Evolutionary conservation across 2,797 vertebrate genomes (phyloP).

Genomic region (Sciurus carolinensis): DNA sequence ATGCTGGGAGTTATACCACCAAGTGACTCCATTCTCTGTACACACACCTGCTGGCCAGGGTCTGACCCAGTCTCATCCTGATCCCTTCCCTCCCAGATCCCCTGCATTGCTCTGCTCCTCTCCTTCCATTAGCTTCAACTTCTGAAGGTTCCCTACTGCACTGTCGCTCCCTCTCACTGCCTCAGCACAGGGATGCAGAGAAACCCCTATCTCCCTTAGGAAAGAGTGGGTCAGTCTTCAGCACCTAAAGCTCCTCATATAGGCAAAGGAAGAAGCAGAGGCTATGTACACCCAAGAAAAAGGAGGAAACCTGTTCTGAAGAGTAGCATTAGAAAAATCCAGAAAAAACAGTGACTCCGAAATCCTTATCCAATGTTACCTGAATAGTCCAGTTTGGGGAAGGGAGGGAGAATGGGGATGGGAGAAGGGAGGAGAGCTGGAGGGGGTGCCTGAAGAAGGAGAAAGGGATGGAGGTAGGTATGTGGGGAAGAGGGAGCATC

Average conservation of each 20-base stretch:
- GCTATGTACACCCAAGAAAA: neutral
- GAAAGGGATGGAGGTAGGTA: too few relatives aligned
- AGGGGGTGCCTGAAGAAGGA: neutral
- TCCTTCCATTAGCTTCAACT: neutral
- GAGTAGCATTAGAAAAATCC: neutral
- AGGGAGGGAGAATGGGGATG: neutral
- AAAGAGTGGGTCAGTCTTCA: neutral
- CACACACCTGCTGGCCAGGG: neutral
- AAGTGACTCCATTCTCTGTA: neutral
- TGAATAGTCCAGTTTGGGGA: neutral
- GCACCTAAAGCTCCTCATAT: neutral
- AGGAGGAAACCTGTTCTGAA: neutral
- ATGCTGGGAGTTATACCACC: neutral
- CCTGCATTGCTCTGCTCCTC: accelerated
- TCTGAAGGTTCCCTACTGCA: neutral
- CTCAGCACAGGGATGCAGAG: neutral
- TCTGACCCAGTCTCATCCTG: neutral
- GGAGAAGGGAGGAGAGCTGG: neutral
- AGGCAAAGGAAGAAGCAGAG: neutral
- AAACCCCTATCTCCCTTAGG: neutral
- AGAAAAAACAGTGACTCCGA: neutral
- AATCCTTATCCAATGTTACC: neutral
- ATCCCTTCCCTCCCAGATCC: neutral
- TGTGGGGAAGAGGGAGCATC: neutral
- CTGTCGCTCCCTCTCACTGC: too few relatives aligned